Evolutionary conservation across 2,888 invertebrate species (phyloP).

Genomic region (Drosophila antonietae): DNA sequence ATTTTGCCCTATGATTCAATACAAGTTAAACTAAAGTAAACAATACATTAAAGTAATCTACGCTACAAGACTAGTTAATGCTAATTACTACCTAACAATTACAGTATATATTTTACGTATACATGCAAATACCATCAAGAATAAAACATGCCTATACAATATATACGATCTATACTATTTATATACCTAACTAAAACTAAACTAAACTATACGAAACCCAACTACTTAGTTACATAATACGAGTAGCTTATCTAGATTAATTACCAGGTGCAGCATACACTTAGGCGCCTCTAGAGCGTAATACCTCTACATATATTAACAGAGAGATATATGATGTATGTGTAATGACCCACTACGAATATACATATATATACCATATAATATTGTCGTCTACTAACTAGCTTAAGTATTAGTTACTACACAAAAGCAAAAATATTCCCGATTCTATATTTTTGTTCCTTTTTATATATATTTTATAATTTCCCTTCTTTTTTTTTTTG

Average conservation of each 20-base stretch:
- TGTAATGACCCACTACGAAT: conserved; percentile 18
- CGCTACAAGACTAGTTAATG: conserved; percentile 28
- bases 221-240: conserved; percentile 56
- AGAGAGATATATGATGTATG: conserved; percentile 21
- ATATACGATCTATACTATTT: conserved; percentile 31
- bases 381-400: conserved; percentile 47
- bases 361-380: conserved; percentile 17
- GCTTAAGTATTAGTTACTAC: conserved; percentile 42
- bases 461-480: background rate
- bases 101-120: conserved; percentile 38
- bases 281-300: conserved; percentile 45
- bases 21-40: conserved; percentile 19
- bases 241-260: conserved; percentile 49
- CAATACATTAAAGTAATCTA: conserved; percentile 34
- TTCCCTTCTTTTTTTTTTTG: conserved; percentile 11
- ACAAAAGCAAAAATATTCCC: background rate
- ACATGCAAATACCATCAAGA: conserved; percentile 12
- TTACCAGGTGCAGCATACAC: conserved; percentile 36
- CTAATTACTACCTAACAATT: conserved; percentile 21
- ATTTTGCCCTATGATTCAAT: conserved; percentile 2
- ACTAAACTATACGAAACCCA: conserved; percentile 29
- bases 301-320: conserved; percentile 14
- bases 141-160: conserved; percentile 28
- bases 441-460: conserved; percentile 6
- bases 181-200: conserved; percentile 33